Evolutionary conservation across 2,113 vertebrate genomes (phyloP).

Genomic region (Silurus glanis): DNA sequence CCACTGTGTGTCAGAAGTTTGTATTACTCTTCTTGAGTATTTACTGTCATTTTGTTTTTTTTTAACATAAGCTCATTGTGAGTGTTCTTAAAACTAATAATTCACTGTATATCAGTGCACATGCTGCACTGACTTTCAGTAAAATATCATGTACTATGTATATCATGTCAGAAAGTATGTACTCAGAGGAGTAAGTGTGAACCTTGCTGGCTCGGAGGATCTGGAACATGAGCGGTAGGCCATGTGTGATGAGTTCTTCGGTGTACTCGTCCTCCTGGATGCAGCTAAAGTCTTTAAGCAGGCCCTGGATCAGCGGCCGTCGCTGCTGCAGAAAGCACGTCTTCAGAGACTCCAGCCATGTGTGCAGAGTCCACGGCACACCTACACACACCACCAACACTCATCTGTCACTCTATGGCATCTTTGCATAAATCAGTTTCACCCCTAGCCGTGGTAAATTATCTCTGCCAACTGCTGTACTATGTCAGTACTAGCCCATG

Average conservation of each 20-base stretch:
- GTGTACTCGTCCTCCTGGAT: conserved; percentile 79
- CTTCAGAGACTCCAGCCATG: conserved; percentile 78
- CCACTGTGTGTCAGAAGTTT: background rate
- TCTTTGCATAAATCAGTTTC: background rate
- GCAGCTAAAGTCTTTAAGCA: conserved; percentile 78
- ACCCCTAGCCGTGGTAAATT: conserved; percentile 2
- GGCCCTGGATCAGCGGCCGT: conserved; percentile 74
- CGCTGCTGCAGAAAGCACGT: conserved; percentile 75
- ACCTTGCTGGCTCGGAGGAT: conserved; percentile 79
- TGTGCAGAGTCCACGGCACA: conserved; percentile 80
- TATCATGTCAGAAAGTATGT: background rate
- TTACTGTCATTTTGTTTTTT: background rate
- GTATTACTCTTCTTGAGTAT: background rate
- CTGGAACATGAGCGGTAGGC: conserved; percentile 80
- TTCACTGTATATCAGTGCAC: background rate
- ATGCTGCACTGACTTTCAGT: background rate
- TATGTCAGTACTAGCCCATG: conserved; percentile 34
- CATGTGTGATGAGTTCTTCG: conserved; percentile 77
- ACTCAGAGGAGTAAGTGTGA: background rate
- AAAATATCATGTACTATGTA: background rate
- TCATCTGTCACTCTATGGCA: conserved; percentile 29
- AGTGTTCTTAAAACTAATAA: background rate
- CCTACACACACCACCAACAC: conserved; percentile 62
- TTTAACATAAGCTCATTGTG: background rate
- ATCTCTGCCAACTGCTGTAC: background rate